phyloP scores from a whole-genome alignment of 2,113 vertebrate species.

The Philantomba maxwellii region DNA sequence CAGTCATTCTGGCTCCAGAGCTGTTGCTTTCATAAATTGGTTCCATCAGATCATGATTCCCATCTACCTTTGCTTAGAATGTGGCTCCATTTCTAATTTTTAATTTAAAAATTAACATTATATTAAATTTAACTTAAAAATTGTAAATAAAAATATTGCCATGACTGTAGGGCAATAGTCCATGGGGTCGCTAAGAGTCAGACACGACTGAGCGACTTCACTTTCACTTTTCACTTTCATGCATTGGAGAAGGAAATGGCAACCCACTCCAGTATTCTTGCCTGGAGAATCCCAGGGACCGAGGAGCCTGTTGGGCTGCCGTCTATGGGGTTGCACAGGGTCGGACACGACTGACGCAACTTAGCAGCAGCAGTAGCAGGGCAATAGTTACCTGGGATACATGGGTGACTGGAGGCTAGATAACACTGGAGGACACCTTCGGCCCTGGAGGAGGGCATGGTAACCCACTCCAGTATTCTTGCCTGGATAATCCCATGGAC shows the following conservation, averaged over 20 bases:
- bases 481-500: background rate
- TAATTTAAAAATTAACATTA: background rate
- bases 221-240: no score
- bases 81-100: background rate
- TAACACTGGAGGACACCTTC: background rate
- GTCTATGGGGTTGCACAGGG: no score
- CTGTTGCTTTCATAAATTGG: background rate
- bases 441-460: background rate
- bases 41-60: background rate
- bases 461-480: background rate
- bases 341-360: no score
- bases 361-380: no score
- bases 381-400: background rate
- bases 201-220: no score
- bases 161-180: background rate
- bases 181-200: no score
- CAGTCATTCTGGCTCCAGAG: background rate
- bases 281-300: no score
- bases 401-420: background rate
- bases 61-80: background rate
- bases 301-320: no score
- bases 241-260: no score
- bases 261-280: no score
- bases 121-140: background rate
- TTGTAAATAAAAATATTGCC: background rate